Base-by-base conservation (phyloP, 2,113 vertebrate genomes). In the Theristicus caerulescens region DNA sequence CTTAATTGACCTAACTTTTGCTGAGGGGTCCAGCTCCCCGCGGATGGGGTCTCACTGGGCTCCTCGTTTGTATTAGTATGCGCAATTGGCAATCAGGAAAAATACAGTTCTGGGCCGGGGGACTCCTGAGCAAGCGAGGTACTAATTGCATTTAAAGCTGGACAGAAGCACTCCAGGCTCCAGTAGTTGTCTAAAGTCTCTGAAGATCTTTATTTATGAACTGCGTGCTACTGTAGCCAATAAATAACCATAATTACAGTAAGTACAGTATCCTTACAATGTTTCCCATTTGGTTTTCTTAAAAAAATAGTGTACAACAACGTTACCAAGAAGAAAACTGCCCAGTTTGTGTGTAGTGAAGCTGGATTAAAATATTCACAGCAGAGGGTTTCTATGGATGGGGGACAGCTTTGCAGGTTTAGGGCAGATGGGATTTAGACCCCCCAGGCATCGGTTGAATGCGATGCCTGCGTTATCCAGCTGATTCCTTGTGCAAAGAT, bases 181-280 rank as follows among this genome's bases (percentile, higher is more conserved):
- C 27, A 24, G 16, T 9, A 44, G 70, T 70, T 84, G 69, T 91
- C 88, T 86, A 40, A 59, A 72, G 74, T 52, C 70, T 74, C 91
- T 76, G 85, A 78, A 93, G 96, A 94, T 90, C 96, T 98, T 98
- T 98, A 98, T 98, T 98, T 96, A 93, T 78, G 94, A 98, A 95
- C 93, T 88, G 95, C 22, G 76, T 85, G 96, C 98, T 97, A 97
- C 95, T 77, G 95, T 72, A 96, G 84, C 93, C 95, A 94, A 81
- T 96, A 92, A 95, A 93, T 94, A 96, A 86, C 95, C 90, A 54
- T 83, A 55, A 27, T 95, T 87, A 96, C 91, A 97, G 65, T 76
- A 88, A 92, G 59, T 83, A 93, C 80, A 81, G 86, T 62, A 20
- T 62, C 79, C 32, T 93, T 78, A 88, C 70, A 86, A 47, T 17